Conservation (phyloP, 2,113 vertebrate genomes). For the Ophthalmotilapia sp. region DNA sequence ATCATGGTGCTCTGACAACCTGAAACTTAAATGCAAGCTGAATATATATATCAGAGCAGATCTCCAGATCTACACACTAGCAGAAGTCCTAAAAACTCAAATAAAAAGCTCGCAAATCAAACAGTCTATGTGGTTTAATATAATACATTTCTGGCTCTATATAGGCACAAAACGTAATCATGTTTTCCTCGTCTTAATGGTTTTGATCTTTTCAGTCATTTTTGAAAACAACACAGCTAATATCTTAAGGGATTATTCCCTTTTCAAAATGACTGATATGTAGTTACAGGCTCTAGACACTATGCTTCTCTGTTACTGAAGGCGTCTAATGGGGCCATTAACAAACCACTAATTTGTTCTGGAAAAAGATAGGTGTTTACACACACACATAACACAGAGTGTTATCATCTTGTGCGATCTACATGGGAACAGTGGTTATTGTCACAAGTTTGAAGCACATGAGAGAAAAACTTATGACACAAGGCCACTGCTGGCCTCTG, state of each 20-base stretch:
- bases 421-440: neutral
- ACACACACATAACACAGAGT: neutral
- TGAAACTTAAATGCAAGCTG: neutral
- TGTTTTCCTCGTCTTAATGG: neutral
- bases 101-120: neutral
- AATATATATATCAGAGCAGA: neutral
- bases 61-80: neutral
- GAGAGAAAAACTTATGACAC: conserved; percentile 1
- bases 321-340: neutral
- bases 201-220: neutral
- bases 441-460: conserved; percentile 45
- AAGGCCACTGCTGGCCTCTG: neutral
- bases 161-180: neutral
- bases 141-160: neutral
- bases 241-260: neutral
- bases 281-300: neutral
- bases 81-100: neutral
- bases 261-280: neutral
- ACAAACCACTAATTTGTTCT: neutral
- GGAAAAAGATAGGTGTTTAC: neutral
- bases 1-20: neutral
- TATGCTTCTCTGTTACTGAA: neutral
- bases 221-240: neutral
- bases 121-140: neutral
- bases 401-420: neutral